Percentiles rank a stretch among this genome's conserved stretches.
phyloP scores from a whole-genome alignment of 2,797 vertebrate species.

The Peromyscus attwateri region DNA sequence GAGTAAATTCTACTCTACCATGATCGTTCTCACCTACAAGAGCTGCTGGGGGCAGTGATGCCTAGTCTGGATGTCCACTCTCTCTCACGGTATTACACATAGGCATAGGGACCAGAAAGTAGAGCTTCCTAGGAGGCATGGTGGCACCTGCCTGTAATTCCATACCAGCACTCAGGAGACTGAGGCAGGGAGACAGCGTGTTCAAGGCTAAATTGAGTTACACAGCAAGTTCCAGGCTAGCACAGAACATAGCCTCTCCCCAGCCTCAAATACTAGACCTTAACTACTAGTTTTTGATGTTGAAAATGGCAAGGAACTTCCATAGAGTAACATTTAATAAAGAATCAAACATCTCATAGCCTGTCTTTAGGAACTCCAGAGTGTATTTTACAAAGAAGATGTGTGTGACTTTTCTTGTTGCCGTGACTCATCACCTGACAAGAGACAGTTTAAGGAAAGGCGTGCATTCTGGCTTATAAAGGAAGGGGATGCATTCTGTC shows the following conservation, averaged over 20 bases:
- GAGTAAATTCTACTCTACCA: not conserved
- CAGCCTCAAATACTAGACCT: not conserved
- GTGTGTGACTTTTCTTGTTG: not conserved
- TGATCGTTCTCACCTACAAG: not conserved
- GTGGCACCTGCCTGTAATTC: not conserved
- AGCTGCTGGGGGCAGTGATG: not conserved
- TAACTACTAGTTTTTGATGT: not conserved
- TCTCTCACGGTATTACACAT: too few relatives aligned
- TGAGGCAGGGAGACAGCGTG: not conserved
- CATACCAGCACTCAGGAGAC: not conserved
- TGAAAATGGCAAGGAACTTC: constrained; percentile 10
- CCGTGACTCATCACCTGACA: not conserved
- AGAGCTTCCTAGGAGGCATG: not conserved
- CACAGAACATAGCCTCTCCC: not conserved
- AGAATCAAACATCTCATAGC: not conserved
- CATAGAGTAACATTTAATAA: not conserved
- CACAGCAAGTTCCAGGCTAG: not conserved
- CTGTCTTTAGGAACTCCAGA: constrained; percentile 3
- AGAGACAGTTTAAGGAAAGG: not conserved
- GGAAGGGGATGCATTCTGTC: not conserved
- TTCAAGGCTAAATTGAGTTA: not conserved
- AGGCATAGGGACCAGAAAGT: not conserved
- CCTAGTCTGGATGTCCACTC: not conserved
- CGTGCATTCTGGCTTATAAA: not conserved
- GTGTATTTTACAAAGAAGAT: not conserved